Conservation (phyloP, 1,140 invertebrate genomes). For the Campodea augens region DNA sequence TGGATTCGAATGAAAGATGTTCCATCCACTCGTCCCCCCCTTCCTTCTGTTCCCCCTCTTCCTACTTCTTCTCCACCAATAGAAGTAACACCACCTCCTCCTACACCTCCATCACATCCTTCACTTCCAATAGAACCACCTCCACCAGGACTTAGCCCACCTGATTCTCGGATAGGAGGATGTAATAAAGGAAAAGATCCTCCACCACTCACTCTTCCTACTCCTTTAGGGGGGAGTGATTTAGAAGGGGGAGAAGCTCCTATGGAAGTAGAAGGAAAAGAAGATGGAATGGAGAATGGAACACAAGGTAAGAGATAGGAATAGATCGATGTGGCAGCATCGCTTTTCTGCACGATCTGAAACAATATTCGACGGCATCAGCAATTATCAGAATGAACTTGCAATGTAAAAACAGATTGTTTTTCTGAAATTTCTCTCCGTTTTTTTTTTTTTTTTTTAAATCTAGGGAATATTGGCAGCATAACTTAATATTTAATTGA, state of each 20-base stretch:
- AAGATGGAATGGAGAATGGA: too few species aligned
- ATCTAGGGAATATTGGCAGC: too few species aligned
- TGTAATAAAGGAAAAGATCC: conserved; percentile 16
- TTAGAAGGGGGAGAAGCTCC: conserved; percentile 54
- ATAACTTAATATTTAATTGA: too few species aligned
- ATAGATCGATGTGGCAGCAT: too few species aligned
- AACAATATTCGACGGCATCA: too few species aligned
- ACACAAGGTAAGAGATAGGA: too few species aligned
- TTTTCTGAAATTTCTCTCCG: too few species aligned
- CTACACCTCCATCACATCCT: conserved; percentile 23
- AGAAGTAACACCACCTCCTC: conserved; percentile 23
- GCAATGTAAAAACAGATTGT: too few species aligned
- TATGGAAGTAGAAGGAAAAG: conserved; percentile 59
- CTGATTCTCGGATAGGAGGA: background rate
- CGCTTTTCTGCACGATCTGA: too few species aligned
- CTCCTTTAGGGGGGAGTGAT: conserved; percentile 13
- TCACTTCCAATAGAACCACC: conserved; percentile 16
- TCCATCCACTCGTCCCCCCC: conserved; percentile 9
- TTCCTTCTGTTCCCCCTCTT: conserved; percentile 24
- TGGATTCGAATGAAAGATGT: conserved; percentile 96
- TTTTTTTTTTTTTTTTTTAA: too few species aligned
- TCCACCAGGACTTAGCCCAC: background rate
- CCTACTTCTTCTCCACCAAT: conserved; percentile 25
- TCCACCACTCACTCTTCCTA: background rate
- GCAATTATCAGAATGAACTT: too few species aligned